Base-by-base conservation (phyloP, 2,113 vertebrate species). In the Haliaeetus leucogaster region DNA sequence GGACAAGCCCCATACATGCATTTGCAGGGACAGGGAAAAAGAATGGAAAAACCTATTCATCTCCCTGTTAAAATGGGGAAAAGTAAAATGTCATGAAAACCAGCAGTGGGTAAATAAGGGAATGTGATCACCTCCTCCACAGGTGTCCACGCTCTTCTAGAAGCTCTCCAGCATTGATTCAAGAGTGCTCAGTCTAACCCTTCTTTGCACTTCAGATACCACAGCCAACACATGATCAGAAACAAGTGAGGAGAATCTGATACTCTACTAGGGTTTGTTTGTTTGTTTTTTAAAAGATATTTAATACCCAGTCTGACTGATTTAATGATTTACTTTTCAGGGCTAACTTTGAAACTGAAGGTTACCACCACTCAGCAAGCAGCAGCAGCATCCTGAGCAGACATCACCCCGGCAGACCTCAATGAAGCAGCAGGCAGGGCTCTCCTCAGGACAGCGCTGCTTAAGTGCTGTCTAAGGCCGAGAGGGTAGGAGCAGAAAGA, bases 341-440 rank as follows among this genome's bases (percentile, higher is more conserved):
- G 45, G 29, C 48, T 81, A 62, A 89, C 67, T 86, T 83, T 77
- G 59, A 92, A 86, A 67, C 70, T 52, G 43, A 83, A 79, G 22
- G 61, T 56, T 82, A 73, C 74, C 40, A 43, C 59, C 79, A 86
- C 29, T 32, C 47, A 82, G 22, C 56, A 72, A 91, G 71, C 55
- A 91, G 62, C 34, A 7, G 29, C 0, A 0, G 47, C 1, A 2
- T 63, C 43, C 74, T 63, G n/a, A 93, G 74, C 22, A 79, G 55
- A 71, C 10, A 7, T 2, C 10, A 53, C 13, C 73, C 16, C 0
- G 0, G 61, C 42, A 88, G 58, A 62, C 13, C 5, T 6, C 13
- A 34, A 25, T 10, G 47, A 89, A 36, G 25, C 56, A 80, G 58
- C 47, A 68, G 18, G 36, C 40, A 85, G 19, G 17, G 42, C 8